Percentiles rank a stretch among this genome's conserved stretches.
Conservation (phyloP, 2,113 vertebrate species). For the Gobio gobio region DNA sequence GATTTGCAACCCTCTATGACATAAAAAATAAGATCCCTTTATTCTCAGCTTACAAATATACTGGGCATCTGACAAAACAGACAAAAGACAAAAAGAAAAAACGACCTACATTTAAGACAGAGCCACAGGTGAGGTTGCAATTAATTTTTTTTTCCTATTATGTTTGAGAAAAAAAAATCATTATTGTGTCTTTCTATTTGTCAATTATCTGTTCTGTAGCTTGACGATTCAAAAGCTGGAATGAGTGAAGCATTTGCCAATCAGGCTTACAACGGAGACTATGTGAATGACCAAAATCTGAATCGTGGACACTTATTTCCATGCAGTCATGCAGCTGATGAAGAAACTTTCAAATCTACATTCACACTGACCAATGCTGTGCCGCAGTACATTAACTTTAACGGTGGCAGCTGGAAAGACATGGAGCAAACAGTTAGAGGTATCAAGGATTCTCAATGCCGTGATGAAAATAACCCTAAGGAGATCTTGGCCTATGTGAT, state of each 20-base stretch:
- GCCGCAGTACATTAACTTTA: neutral
- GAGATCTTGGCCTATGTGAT: neutral
- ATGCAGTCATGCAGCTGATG: too few relatives aligned
- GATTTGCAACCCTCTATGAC: neutral
- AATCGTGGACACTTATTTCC: neutral
- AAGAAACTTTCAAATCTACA: too few relatives aligned
- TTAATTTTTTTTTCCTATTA: too few relatives aligned
- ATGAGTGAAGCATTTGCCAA: neutral
- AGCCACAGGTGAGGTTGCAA: neutral
- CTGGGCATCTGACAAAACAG: too few relatives aligned
- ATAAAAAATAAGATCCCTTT: neutral
- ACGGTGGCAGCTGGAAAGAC: accelerated
- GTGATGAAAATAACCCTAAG: accelerated
- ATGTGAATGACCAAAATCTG: neutral
- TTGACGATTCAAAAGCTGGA: neutral
- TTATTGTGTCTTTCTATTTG: too few relatives aligned
- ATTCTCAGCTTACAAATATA: conserved; percentile 1
- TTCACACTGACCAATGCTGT: too few relatives aligned
- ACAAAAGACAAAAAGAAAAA: accelerated
- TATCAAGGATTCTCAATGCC: neutral
- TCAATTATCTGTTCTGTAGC: neutral
- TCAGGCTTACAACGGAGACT: accelerated
- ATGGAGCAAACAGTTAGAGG: neutral
- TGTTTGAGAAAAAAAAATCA: neutral
- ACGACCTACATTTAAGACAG: accelerated